phyloP scores from a whole-genome alignment of 2,113 vertebrate species.

The Perca flavescens region DNA sequence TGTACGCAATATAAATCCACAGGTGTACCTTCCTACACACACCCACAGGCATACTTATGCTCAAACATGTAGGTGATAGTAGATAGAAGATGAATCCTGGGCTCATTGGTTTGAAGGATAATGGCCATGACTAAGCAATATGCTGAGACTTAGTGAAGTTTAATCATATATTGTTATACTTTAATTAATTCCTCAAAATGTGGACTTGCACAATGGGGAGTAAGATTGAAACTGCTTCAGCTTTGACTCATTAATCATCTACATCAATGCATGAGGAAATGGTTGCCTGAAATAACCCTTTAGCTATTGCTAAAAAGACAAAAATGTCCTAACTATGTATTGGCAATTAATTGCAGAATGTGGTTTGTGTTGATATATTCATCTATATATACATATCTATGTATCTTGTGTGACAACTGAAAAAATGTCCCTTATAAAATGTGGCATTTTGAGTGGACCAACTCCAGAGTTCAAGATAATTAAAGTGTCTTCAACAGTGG shows the following conservation, averaged over 20 bases:
- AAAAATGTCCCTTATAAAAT: conserved; percentile 19
- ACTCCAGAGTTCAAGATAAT: conserved; percentile 3
- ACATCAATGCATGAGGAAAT: conserved; percentile 58
- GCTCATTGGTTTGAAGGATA: conserved; percentile 53
- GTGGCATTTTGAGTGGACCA: background rate
- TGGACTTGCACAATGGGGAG: conserved; percentile 62
- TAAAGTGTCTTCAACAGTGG: background rate
- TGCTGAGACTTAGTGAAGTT: conserved; percentile 48
- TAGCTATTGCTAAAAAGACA: conserved; percentile 54
- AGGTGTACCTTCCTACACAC: conserved; percentile 2
- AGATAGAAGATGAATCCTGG: conserved; percentile 13
- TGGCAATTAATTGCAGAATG: conserved; percentile 47
- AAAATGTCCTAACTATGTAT: conserved; percentile 38
- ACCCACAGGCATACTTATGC: conserved; percentile 2
- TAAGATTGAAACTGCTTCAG: conserved; percentile 56
- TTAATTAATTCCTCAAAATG: conserved; percentile 76
- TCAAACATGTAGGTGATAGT: conserved; percentile 20
- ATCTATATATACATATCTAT: conserved; percentile 38
- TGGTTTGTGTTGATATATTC: conserved; percentile 41
- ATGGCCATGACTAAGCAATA: conserved; percentile 59
- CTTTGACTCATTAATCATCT: conserved; percentile 68
- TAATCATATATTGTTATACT: conserved; percentile 73
- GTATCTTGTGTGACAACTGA: conserved; percentile 26
- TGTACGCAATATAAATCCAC: background rate
- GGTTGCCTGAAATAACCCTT: conserved; percentile 52